These are phyloP conservation scores for Cacatua alba DNA, from an alignment of 2,113 vertebrate genomes.

Conservation along the genomic window DNA sequence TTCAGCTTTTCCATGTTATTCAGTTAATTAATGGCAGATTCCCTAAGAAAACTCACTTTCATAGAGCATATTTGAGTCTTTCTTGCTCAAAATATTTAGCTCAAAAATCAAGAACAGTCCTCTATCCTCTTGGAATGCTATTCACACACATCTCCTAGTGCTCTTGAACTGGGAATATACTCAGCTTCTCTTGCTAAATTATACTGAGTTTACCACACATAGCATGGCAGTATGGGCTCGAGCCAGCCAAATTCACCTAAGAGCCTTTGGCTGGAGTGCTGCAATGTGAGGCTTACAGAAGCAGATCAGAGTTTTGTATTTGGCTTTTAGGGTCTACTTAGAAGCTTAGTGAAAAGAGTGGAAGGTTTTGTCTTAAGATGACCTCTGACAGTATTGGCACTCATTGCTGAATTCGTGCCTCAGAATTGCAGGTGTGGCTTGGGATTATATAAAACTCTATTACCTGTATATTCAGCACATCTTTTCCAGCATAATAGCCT, in stretches of 20 bases:
- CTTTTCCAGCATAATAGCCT: background rate
- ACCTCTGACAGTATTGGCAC: background rate
- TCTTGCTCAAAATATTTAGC: background rate
- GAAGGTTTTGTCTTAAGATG: background rate
- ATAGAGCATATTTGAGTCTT: background rate
- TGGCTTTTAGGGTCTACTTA: background rate
- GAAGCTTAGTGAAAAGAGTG: background rate
- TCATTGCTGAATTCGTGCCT: background rate
- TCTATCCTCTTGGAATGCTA: background rate
- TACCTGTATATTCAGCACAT: background rate
- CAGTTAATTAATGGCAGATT: background rate
- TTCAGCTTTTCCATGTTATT: background rate
- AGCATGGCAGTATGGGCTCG: background rate
- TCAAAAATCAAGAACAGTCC: background rate
- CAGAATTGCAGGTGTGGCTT: background rate
- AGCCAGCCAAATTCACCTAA: background rate
- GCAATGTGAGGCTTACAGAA: background rate
- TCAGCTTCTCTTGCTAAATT: background rate
- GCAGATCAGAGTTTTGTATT: background rate
- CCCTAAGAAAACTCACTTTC: background rate
- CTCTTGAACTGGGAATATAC: background rate
- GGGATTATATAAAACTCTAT: background rate
- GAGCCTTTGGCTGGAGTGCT: background rate
- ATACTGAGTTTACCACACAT: fast-evolving
- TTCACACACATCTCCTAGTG: background rate